These are phyloP conservation scores for Craniophora ligustri DNA, from an alignment of 2,888 invertebrate genomes.

Conservation along the genomic window DNA sequence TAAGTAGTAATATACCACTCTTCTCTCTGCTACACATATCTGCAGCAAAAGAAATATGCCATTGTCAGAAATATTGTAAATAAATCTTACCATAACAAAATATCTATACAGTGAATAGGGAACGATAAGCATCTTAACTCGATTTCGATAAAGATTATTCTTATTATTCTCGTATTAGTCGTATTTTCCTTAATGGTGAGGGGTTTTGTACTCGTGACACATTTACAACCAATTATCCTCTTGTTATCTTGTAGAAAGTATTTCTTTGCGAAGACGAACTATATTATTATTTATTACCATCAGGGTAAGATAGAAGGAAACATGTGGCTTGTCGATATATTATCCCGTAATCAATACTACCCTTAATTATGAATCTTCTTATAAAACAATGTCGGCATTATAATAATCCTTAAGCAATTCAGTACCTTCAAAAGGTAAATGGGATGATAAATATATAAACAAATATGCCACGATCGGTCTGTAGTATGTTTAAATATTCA, in stretches of 20 bases:
- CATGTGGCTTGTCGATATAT: neutral
- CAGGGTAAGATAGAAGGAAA: neutral
- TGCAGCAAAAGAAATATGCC: too few relatives aligned
- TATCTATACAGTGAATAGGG: neutral
- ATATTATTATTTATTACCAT: neutral
- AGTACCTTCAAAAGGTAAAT: constrained; percentile 2
- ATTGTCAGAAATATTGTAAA: too few relatives aligned
- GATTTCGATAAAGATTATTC: constrained; percentile 19
- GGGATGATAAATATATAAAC: constrained; percentile 25
- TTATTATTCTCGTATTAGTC: constrained; percentile 7
- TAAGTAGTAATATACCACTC: too few relatives aligned
- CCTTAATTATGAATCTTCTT: neutral
- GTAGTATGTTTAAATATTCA: constrained; percentile 44
- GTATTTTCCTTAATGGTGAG: constrained; percentile 15
- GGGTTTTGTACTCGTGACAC: constrained; percentile 6
- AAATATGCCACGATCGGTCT: constrained; percentile 34
- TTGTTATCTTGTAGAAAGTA: neutral
- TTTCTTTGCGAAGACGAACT: neutral
- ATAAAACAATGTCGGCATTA: constrained; percentile 7
- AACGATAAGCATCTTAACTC: constrained; percentile 24
- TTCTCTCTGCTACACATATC: too few relatives aligned
- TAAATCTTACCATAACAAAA: neutral
- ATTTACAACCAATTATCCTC: constrained; percentile 8
- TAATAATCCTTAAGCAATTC: constrained; percentile 3
- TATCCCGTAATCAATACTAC: neutral